Conservation (phyloP, 2,888 invertebrate species). For the Volucella inanis region DNA sequence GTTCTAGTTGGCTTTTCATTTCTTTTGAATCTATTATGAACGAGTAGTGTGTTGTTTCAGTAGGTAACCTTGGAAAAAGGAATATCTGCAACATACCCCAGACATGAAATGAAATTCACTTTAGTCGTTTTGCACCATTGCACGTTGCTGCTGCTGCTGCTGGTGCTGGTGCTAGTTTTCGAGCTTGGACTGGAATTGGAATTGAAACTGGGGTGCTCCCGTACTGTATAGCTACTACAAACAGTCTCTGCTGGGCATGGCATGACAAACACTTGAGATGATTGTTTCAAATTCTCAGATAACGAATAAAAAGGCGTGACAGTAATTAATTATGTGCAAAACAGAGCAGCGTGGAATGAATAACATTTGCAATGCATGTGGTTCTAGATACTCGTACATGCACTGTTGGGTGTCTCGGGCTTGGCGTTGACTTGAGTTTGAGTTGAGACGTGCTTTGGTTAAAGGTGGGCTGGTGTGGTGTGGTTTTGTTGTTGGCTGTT, state of each 20-base stretch:
- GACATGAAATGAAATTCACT: conserved; percentile 23
- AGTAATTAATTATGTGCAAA: conserved; percentile 83
- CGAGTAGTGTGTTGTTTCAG: conserved; percentile 2
- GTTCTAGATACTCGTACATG: conserved; percentile 37
- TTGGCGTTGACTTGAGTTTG: conserved; percentile 16
- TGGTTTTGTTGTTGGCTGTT: conserved; percentile 12
- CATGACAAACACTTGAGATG: conserved; percentile 79
- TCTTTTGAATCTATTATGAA: background rate
- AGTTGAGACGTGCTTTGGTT: conserved; percentile 28
- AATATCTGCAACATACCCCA: conserved; percentile 15
- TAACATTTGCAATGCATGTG: conserved; percentile 72
- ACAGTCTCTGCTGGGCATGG: conserved; percentile 51
- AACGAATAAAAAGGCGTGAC: conserved; percentile 82
- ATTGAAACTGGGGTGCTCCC: background rate
- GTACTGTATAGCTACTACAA: conserved; percentile 29
- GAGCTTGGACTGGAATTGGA: too few species aligned
- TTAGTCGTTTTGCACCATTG: conserved; percentile 42
- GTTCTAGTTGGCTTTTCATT: background rate
- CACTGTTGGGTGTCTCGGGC: conserved; percentile 15
- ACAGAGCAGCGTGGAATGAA: conserved; percentile 72
- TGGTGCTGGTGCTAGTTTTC: too few species aligned
- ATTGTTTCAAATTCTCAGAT: conserved; percentile 81
- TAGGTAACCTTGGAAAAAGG: conserved; percentile 42
- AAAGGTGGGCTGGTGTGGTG: conserved; percentile 21
- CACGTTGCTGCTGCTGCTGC: background rate